Conservation (phyloP, 1,140 invertebrate species). For the Drosophila rhopaloa region DNA sequence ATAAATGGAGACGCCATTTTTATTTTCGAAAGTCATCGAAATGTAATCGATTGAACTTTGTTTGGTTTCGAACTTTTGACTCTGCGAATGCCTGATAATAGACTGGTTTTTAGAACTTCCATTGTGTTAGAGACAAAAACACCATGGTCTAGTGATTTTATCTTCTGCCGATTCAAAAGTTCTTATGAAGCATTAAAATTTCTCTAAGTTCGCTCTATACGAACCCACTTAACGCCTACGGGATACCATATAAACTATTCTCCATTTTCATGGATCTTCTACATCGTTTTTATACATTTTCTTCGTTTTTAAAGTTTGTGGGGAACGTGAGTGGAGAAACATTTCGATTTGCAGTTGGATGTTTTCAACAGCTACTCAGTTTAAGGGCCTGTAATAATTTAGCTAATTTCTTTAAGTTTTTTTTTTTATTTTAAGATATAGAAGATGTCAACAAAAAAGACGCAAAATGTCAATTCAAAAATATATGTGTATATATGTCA, state of each 20-base stretch:
- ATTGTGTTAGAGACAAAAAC: not conserved
- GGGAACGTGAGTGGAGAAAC: conserved; percentile 27
- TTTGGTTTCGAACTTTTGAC: conserved; percentile 1
- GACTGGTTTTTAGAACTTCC: not conserved
- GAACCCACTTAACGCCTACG: conserved; percentile 53
- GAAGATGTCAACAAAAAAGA: conserved; percentile 53
- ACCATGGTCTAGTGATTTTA: too few species aligned
- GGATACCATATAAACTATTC: conserved; percentile 20
- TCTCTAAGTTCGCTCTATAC: conserved; percentile 46
- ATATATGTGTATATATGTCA: conserved; percentile 32
- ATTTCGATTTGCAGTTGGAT: conserved; percentile 12
- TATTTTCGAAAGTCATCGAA: not conserved
- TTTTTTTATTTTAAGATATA: conserved; percentile 18
- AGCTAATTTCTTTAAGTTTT: conserved; percentile 53
- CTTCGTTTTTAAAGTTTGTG: conserved; percentile 13
- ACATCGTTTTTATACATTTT: conserved; percentile 23
- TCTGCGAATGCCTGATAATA: not conserved
- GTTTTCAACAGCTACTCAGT: conserved; percentile 35
- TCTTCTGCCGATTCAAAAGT: conserved; percentile 3
- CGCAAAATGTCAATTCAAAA: conserved; percentile 64
- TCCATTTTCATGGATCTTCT: conserved; percentile 22
- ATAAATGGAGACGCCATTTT: conserved; percentile 7
- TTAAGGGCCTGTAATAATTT: conserved; percentile 57
- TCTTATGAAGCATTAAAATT: conserved; percentile 49
- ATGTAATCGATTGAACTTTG: not conserved